Evolutionary conservation across 2,797 vertebrate genomes (phyloP).

Genomic region (Lepidocolaptes lacrymiger): DNA sequence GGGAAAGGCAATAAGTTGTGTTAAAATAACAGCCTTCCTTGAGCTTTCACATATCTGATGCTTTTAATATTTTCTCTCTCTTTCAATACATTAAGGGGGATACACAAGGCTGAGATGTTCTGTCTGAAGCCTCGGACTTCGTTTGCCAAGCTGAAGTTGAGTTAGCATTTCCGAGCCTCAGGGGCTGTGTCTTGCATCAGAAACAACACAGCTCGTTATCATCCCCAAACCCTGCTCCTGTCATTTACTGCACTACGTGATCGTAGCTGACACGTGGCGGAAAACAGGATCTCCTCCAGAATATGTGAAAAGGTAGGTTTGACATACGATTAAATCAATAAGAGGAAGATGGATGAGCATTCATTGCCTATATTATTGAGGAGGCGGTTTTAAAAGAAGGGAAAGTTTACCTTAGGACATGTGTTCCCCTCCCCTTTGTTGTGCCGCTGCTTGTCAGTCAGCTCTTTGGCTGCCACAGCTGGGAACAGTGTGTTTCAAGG

Average conservation of each 20-base stretch:
- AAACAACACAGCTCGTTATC: neutral
- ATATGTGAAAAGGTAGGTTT: slow-evolving; percentile 35
- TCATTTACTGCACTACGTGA: neutral
- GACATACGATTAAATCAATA: slow-evolving; percentile 52
- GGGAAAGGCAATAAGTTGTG: neutral
- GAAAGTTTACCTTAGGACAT: slow-evolving; percentile 52
- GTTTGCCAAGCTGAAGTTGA: slow-evolving; percentile 34
- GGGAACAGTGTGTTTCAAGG: slow-evolving; percentile 36
- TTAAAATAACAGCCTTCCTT: neutral
- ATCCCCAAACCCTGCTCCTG: neutral
- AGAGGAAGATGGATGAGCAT: slow-evolving; percentile 51
- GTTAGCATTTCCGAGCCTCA: neutral
- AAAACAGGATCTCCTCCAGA: neutral
- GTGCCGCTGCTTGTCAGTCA: slow-evolving; percentile 26
- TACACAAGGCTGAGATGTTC: neutral
- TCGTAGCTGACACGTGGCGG: neutral
- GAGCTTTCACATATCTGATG: neutral
- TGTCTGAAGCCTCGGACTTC: slow-evolving; percentile 17
- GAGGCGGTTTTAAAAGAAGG: neutral
- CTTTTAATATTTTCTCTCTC: neutral
- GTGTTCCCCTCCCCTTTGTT: neutral
- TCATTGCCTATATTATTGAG: neutral
- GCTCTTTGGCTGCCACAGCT: neutral
- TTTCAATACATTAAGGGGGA: neutral
- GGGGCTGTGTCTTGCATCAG: slow-evolving; percentile 34